A percentile compares a stretch with the other conserved stretches of the same genome.
Evolutionary conservation across 1,140 invertebrate genomes (phyloP).

Genomic region (Oreohelix idahoensis): DNA sequence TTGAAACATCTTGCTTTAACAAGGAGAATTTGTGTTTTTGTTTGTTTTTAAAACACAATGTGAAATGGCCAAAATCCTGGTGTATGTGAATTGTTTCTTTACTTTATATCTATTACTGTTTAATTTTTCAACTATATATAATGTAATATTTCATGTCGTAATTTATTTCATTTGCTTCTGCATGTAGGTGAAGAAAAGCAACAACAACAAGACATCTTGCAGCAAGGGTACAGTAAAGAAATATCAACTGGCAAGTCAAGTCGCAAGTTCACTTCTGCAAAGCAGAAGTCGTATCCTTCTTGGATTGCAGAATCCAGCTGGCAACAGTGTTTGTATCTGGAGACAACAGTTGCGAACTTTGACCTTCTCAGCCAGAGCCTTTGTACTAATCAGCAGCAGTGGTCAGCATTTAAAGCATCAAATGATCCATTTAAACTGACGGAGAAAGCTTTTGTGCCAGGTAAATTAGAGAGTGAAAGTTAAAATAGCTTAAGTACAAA

Average conservation of each 20-base stretch:
- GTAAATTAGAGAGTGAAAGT: too few species aligned
- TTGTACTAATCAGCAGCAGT: conserved; percentile 59
- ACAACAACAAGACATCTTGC: neutral
- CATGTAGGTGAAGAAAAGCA: neutral
- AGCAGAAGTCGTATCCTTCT: conserved; percentile 42
- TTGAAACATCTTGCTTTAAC: too few species aligned
- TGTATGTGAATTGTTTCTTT: too few species aligned
- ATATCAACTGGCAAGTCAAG: neutral
- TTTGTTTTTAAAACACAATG: too few species aligned
- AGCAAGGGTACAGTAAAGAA: neutral
- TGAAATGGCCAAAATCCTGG: too few species aligned
- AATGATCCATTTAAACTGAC: conserved; percentile 62
- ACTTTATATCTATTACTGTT: too few species aligned
- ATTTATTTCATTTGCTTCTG: neutral
- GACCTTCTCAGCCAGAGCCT: conserved; percentile 63
- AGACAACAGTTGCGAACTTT: conserved; percentile 59
- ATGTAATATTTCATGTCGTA: too few species aligned
- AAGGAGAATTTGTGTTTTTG: too few species aligned
- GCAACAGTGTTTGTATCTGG: conserved; percentile 67
- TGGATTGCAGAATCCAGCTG: conserved; percentile 65
- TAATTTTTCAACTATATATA: too few species aligned
- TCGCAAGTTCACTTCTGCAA: neutral
- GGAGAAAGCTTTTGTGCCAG: conserved; percentile 43
- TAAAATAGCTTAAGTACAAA: too few species aligned
- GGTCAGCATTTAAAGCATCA: conserved; percentile 56